phyloP scores from a whole-genome alignment of 1,140 invertebrate species.

The Hypothenemus hampei region DNA sequence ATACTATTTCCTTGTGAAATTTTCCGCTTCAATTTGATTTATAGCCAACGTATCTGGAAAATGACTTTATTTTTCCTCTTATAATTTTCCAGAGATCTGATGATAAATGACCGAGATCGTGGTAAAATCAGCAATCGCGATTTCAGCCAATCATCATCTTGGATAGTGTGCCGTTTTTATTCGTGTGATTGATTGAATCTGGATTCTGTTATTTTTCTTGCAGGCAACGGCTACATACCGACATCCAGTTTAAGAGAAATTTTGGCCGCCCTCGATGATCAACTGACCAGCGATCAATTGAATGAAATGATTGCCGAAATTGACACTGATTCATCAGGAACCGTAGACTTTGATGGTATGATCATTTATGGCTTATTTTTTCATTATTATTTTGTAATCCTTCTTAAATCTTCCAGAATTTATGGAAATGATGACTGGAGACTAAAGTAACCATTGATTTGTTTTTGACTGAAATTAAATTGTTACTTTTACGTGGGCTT shows the following conservation, averaged over 20 bases:
- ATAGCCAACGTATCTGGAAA: conserved; percentile 10
- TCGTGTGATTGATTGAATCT: no score
- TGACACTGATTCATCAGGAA: conserved; percentile 74
- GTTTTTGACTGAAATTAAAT: background rate
- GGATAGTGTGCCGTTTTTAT: no score
- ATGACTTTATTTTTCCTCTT: conserved; percentile 14
- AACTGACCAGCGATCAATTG: conserved; percentile 72
- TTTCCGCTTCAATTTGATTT: conserved; percentile 4
- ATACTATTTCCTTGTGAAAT: background rate
- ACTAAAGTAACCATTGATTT: conserved; percentile 44
- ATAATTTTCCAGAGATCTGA: background rate
- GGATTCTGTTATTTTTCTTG: no score
- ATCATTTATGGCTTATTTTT: conserved; percentile 4
- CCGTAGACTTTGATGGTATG: conserved; percentile 79
- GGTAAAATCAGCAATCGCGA: conserved; percentile 3
- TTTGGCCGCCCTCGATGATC: conserved; percentile 71
- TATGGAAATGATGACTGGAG: conserved; percentile 72
- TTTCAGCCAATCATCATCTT: conserved; percentile 10
- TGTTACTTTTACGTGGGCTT: background rate
- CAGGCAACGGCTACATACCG: conserved; percentile 77
- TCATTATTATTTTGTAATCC: background rate
- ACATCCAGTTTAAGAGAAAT: conserved; percentile 75
- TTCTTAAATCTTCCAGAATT: conserved; percentile 53
- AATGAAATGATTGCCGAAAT: conserved; percentile 84
- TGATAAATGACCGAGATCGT: conserved; percentile 15